Base-by-base conservation (phyloP, 1,140 invertebrate species). In the Nymphalis io region DNA sequence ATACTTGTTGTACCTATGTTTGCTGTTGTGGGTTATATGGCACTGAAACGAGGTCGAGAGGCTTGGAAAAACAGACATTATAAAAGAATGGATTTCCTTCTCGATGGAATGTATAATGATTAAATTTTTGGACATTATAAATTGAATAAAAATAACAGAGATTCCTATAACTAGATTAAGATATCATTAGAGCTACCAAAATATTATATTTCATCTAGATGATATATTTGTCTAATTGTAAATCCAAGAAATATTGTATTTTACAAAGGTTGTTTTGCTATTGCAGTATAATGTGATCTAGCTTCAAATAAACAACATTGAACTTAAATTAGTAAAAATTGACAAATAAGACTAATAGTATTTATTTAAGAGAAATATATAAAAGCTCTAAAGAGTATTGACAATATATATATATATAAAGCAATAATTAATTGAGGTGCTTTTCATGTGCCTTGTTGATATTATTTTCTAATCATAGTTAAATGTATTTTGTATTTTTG, bases 91-190 rank as follows among this genome's bases (percentile, higher is more conserved):
- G 95, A 96, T 89, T 96, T 95, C 84, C 91, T 96, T 10, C 94
- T 96, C 72, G 95, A 96, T 87, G 95, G 95, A 73, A 96, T 96
- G 94, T 96, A 96, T 78, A 95, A 96, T 91, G 95, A 95, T 77
- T 95, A 90, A 76, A 0, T 59, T 55, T 21, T 10, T 53, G 11
- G 20, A 27, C 23, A 16, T 15, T 16, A 27, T 8, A 0, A 15
- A 48, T 23, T n/a, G 0, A 27, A 27, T 12, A 55, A 51, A 27
- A 27, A 13, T 23, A 13, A 23, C 1, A 13, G 16, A 53, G 3
- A 23, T 20, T 55, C 23, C 6, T 53, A 55, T 16, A 5, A 15
- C 4, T 55, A 27, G 51, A 55, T 6, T 27, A 55, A 55, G 48
- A 51, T n/a, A 21, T 27, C 18, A 51, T 55, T 23, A 55, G 20